These are phyloP conservation scores for Crenichthys baileyi DNA, from an alignment of 2,797 vertebrate genomes.

Conservation along the genomic window DNA sequence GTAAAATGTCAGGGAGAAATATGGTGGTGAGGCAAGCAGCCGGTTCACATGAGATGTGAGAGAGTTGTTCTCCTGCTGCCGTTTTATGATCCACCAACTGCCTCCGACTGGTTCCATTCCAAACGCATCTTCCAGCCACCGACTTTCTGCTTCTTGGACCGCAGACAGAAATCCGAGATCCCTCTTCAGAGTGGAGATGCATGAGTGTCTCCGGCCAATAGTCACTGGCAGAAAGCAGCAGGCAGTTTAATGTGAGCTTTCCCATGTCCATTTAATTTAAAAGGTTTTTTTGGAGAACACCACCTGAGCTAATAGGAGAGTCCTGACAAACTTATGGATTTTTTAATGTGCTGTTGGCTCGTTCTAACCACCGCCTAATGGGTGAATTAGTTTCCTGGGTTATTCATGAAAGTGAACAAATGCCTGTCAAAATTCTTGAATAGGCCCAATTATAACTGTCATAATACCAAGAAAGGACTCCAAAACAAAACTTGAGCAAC, in stretches of 20 bases:
- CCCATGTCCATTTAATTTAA: constrained; percentile 4
- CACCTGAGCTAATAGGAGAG: background rate
- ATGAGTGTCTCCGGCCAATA: constrained; percentile 8
- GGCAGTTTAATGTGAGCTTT: background rate
- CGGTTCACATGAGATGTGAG: constrained; percentile 28
- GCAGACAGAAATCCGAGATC: constrained; percentile 27
- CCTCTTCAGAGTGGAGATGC: constrained; percentile 18
- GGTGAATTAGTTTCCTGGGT: background rate
- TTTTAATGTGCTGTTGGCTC: background rate
- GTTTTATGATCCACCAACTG: constrained; percentile 70
- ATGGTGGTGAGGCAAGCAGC: constrained; percentile 7
- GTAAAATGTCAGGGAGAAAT: constrained; percentile 14
- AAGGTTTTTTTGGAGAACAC: background rate
- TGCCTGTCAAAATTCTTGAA: too few relatives aligned
- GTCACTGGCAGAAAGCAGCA: constrained; percentile 12
- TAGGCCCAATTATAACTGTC: background rate
- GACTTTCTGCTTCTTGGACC: constrained; percentile 28
- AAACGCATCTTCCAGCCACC: constrained; percentile 46
- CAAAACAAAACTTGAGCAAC: constrained; percentile 22
- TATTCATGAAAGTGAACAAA: background rate
- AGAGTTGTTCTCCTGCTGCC: constrained; percentile 55
- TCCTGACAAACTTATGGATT: background rate
- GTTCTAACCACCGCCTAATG: background rate
- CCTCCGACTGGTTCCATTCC: constrained; percentile 72
- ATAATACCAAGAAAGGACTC: background rate